Conservation (phyloP, 2,113 vertebrate species). For the Formicarius rufipectus region DNA sequence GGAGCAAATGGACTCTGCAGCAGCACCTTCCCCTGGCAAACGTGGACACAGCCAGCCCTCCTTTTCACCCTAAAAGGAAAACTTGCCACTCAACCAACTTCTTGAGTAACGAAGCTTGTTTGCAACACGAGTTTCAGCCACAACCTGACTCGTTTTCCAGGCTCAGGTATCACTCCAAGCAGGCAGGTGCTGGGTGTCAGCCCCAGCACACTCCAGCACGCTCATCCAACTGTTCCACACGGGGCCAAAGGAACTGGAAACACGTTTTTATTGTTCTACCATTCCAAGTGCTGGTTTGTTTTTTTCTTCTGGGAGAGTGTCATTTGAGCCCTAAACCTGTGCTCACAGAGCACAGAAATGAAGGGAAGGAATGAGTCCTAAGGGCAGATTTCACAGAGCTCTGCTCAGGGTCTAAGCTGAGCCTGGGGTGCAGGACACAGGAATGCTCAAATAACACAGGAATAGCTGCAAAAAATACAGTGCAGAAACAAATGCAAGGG, state of each 20-base stretch:
- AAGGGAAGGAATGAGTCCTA: neutral
- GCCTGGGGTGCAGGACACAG: fast-evolving
- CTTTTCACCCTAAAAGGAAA: neutral
- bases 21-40: neutral
- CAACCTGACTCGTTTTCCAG: neutral
- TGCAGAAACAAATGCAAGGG: neutral
- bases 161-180: neutral
- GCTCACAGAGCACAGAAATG: neutral
- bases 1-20: neutral
- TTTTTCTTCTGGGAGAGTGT: neutral
- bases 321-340: neutral
- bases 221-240: neutral
- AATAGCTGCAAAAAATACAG: neutral
- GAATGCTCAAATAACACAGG: neutral
- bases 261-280: neutral
- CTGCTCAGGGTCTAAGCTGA: neutral
- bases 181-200: neutral
- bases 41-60: fast-evolving
- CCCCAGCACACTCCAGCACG: neutral
- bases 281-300: neutral
- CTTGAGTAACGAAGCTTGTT: neutral
- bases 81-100: fast-evolving
- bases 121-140: neutral
- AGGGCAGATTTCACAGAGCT: neutral
- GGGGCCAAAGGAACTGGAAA: neutral